phyloP scores from a whole-genome alignment of 2,888 invertebrate species.

The Nephrotoma guestfalica region DNA sequence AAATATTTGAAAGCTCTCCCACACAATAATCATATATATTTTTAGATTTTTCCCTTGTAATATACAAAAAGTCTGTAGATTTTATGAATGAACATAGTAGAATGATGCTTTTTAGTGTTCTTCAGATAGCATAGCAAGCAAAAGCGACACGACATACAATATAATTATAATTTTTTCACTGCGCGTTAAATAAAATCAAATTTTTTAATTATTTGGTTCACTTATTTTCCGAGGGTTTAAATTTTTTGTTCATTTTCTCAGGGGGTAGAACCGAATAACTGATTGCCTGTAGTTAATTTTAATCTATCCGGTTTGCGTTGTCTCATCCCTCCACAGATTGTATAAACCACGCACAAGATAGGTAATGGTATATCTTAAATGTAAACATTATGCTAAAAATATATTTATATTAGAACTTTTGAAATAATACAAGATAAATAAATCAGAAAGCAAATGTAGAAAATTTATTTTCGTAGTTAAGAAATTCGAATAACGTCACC shows the following conservation, averaged over 20 bases:
- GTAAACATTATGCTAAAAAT: not conserved
- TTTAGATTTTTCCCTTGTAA: not conserved
- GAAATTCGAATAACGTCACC: not conserved
- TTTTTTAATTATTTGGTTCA: not conserved
- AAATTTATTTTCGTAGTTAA: not conserved
- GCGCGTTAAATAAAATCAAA: not conserved
- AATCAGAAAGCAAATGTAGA: not conserved
- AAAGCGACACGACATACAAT: not conserved
- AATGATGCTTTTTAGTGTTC: not conserved
- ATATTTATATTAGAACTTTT: not conserved
- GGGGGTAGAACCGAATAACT: not conserved
- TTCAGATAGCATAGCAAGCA: not conserved
- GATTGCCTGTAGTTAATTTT: too few relatives aligned
- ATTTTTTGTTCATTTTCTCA: not conserved
- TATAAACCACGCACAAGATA: not conserved
- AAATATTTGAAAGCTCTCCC: not conserved
- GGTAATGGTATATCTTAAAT: not conserved
- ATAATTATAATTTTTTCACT: not conserved
- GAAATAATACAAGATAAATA: not conserved
- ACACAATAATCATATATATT: not conserved
- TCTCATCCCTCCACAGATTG: not conserved
- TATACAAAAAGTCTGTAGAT: not conserved
- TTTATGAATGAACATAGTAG: not conserved
- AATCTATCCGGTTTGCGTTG: not conserved
- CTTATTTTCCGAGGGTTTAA: not conserved